These are phyloP conservation scores for Drosophila suzukii DNA, from an alignment of 1,140 invertebrate species.

Conservation along the genomic window DNA sequence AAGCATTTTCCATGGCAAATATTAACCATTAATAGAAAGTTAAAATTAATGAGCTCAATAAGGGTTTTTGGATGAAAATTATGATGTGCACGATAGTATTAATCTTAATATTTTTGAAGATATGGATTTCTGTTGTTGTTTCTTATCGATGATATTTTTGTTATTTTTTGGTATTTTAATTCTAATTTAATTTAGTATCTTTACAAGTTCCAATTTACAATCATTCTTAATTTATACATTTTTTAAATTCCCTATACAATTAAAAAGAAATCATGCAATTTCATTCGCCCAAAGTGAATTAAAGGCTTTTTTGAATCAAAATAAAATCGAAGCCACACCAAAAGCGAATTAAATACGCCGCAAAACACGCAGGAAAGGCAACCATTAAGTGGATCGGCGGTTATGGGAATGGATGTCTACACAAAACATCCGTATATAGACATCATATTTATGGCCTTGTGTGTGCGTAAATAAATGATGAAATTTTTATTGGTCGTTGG, in stretches of 20 bases:
- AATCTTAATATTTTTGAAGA: background rate
- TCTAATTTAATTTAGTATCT: too few relatives aligned
- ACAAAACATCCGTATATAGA: slow-evolving; percentile 24
- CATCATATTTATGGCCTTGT: slow-evolving; percentile 41
- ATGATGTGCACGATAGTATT: too few relatives aligned
- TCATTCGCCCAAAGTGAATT: background rate
- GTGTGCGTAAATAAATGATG: slow-evolving; percentile 55
- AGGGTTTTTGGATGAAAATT: too few relatives aligned
- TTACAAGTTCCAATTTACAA: too few relatives aligned
- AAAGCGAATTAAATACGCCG: slow-evolving; percentile 42
- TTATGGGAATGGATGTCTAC: slow-evolving; percentile 3
- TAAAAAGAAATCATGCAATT: too few relatives aligned
- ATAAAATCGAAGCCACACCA: background rate
- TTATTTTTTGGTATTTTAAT: too few relatives aligned
- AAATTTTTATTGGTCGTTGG: slow-evolving; percentile 53
- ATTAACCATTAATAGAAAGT: background rate
- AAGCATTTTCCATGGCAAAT: background rate
- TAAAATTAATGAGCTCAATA: background rate
- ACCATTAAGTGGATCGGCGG: slow-evolving; percentile 27
- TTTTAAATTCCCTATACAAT: too few relatives aligned
- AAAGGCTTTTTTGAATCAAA: background rate
- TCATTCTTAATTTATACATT: too few relatives aligned
- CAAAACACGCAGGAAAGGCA: background rate
- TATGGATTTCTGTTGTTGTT: background rate
- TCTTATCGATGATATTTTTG: too few relatives aligned